Base-by-base conservation (phyloP, 2,113 vertebrate genomes). In the Chamaetylas fuelleborni region DNA sequence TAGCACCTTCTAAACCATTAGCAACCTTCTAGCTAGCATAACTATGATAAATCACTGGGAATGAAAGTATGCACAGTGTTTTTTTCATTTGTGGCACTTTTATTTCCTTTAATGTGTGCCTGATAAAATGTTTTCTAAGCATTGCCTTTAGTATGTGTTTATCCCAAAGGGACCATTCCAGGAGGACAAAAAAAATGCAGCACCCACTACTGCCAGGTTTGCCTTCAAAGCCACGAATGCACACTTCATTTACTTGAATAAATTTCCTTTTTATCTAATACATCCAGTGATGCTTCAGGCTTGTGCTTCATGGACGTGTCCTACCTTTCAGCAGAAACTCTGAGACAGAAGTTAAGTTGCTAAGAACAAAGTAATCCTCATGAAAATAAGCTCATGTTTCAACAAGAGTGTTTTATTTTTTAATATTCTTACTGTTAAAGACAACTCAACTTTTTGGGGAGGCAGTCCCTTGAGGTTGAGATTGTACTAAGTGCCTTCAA, bases 231-330 rank as follows among this genome's bases (percentile, higher is more conserved):
- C 85, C 94, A 95, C 36, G 86, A 96, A 88, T 19, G 23, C 50
- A 76, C 81, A 87, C 79, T 96, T 95, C 93, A 94, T 95, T 97
- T 95, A 95, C 96, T 95, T 95, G 93, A 97, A 97, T 97, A 96
- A 91, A 96, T 98, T 98, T 97, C 76, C 79, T 95, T 97, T 97
- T 96, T 96, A 96, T 97, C 97, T 96, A 97, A 96, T 96, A 86
- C 61, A 97, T 95, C 95, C 97, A 97, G 97, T 83, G 96, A 95
- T 97, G 96, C 97, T 98, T 92, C 93, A 92, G 96, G 97, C 97
- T 97, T 84, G 36, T 91, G 65, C 92, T 87, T 74, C 61, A 95
- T 56, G 84, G 95, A 93, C 81, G 92, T 92, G 90, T 90, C 92
- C 89, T 97, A 92, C 86, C 94, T 96, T 95, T 95, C 73, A 93